Evolutionary conservation across 2,797 vertebrate species (phyloP).

Genomic region (Erpetoichthys calabaricus): DNA sequence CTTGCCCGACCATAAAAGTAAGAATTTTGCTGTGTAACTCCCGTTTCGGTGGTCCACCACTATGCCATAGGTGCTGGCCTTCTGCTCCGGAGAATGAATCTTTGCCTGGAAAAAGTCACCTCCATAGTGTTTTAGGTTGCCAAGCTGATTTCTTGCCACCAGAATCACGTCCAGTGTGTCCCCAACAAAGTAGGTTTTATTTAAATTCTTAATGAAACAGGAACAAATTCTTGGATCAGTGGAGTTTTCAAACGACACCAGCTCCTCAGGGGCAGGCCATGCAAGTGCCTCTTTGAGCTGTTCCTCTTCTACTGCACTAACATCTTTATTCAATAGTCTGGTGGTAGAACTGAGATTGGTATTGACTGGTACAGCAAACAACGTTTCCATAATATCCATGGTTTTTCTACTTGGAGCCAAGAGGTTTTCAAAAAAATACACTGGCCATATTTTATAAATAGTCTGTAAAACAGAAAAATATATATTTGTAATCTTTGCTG

Average conservation of each 20-base stretch:
- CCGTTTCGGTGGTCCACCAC: constrained; percentile 31
- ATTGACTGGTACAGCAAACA: no score
- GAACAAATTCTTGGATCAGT: constrained; percentile 12
- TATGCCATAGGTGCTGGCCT: constrained; percentile 25
- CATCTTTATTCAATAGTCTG: not conserved
- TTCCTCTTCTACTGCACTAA: constrained; percentile 6
- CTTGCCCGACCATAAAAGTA: constrained; percentile 28
- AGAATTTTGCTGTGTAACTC: constrained; percentile 26
- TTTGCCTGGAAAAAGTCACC: constrained; percentile 34
- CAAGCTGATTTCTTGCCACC: constrained; percentile 23
- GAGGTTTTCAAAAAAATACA: no score
- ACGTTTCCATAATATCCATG: no score
- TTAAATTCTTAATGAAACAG: constrained; percentile 15
- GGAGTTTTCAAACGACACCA: not conserved
- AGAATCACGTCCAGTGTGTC: constrained; percentile 19
- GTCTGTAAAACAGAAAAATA: no score
- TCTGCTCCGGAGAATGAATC: constrained; percentile 21
- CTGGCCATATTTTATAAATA: no score
- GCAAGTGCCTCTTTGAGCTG: not conserved
- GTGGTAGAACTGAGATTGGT: no score
- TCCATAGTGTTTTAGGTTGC: constrained; percentile 24
- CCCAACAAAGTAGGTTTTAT: constrained; percentile 21
- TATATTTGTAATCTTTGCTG: no score
- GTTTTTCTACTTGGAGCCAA: no score
- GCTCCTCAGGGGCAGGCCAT: constrained; percentile 5